These are phyloP conservation scores for Alexandromys fortis DNA, from an alignment of 2,113 vertebrate species.

Conservation along the genomic window DNA sequence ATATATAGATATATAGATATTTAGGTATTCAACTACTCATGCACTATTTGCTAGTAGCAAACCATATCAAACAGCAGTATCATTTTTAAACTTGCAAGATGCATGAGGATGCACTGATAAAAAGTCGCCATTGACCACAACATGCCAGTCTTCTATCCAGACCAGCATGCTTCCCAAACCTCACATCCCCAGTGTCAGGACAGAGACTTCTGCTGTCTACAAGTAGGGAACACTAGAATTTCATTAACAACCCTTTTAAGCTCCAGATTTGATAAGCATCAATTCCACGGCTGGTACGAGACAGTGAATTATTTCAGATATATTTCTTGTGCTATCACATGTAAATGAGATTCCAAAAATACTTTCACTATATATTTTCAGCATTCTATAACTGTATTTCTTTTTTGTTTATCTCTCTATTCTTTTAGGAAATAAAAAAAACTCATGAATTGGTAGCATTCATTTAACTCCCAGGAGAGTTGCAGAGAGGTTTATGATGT, in stretches of 20 bases:
- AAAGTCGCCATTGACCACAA: slow-evolving; percentile 73
- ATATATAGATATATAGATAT: slow-evolving; percentile 86
- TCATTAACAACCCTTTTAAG: neutral
- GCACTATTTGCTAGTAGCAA: slow-evolving; percentile 86
- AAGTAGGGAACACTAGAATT: slow-evolving; percentile 15
- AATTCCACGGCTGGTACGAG: slow-evolving; percentile 51
- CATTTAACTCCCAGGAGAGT: slow-evolving; percentile 81
- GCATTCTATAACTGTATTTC: slow-evolving; percentile 35
- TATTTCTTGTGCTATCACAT: slow-evolving; percentile 67
- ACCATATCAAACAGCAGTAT: slow-evolving; percentile 84
- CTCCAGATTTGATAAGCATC: slow-evolving; percentile 45
- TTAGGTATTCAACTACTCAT: slow-evolving; percentile 82
- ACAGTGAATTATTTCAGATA: slow-evolving; percentile 68
- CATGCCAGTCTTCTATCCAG: neutral
- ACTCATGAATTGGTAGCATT: slow-evolving; percentile 75
- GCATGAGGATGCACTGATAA: slow-evolving; percentile 82
- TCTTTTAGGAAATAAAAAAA: slow-evolving; percentile 48
- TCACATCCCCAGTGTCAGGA: neutral
- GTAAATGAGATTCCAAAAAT: slow-evolving; percentile 72
- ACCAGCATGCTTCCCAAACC: neutral
- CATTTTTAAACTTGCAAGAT: slow-evolving; percentile 83
- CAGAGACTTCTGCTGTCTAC: neutral
- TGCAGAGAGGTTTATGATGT: slow-evolving; percentile 81
- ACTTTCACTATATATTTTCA: slow-evolving; percentile 75
- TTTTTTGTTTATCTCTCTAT: slow-evolving; percentile 1